Base-by-base conservation (phyloP, 30 jellyfish, hydroid and myxozoan species). In the Sanderia malayensis region DNA sequence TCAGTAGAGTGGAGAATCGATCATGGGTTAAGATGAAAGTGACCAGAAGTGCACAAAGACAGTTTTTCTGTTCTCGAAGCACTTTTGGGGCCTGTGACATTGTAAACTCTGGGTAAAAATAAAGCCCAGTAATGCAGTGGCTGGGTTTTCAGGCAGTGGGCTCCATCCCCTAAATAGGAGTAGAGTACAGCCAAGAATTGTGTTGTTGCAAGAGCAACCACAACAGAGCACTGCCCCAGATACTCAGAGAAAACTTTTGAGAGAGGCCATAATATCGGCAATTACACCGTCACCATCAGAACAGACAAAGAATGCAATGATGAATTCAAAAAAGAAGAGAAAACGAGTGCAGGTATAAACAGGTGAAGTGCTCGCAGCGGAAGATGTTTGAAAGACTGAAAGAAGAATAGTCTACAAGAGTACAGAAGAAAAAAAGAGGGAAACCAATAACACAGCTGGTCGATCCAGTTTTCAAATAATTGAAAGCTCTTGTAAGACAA, bases 351-450 rank as follows among this genome's bases (percentile, higher is more conserved):
- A 49, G 18, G 64, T 19, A 49, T 6, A 49, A 49, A 24, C 18
- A 49, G 64, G 25, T 25, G 73, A 60, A 60, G 73, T 60, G 7
- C 19, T 60, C 22, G 23, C 73, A 23, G 73, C 73, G 49, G 73
- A 60, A 7, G 47, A 23, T 25, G 49, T 25, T 27, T 17, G 22
- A 60, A 31, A 60, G 73, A 55, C 49, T 31, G 19, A 9, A 55
- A 23, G 23, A 9, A 60, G 49, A 60, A 25, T n/a, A n/a, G n/a
- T n/a, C n/a, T n/a, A n/a, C n/a, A n/a, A n/a, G n/a, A n/a, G n/a
- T n/a, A n/a, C n/a, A n/a, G n/a, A n/a, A n/a, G n/a, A n/a, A n/a
- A n/a, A n/a, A n/a, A n/a, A n/a, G n/a, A n/a, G n/a, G n/a, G n/a
- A n/a, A n/a, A n/a, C n/a, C n/a, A n/a, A n/a, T n/a, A n/a, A n/a